These are phyloP conservation scores for Calephelis virginiensis DNA, from an alignment of 1,140 invertebrate genomes.

Conservation along the genomic window DNA sequence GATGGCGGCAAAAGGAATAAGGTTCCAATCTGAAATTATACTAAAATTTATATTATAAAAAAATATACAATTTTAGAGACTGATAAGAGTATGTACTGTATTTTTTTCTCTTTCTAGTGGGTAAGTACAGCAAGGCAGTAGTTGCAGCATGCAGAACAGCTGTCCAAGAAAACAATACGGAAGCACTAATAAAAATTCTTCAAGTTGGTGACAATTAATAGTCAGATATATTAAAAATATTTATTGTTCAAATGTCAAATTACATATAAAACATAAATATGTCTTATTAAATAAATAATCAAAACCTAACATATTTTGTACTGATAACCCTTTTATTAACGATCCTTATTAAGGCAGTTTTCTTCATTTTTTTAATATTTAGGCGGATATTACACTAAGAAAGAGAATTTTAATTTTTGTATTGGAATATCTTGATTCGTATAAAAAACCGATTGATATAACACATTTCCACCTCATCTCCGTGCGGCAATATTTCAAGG, in stretches of 20 bases:
- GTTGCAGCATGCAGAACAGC: constrained; percentile 67
- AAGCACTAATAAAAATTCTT: constrained; percentile 71
- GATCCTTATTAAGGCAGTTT: too few species aligned
- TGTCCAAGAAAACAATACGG: constrained; percentile 66
- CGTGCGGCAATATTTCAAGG: too few species aligned
- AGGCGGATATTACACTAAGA: too few species aligned
- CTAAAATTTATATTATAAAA: too few species aligned
- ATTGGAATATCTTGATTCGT: too few species aligned
- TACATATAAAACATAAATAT: not conserved
- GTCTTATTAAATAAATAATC: not conserved
- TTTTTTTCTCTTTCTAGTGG: constrained; percentile 54
- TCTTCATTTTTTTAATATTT: not conserved
- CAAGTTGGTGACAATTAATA: constrained; percentile 60
- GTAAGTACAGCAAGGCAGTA: constrained; percentile 70
- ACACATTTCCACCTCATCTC: too few species aligned
- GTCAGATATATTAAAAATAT: constrained; percentile 28
- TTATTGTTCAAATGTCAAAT: not conserved
- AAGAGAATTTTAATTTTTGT: too few species aligned
- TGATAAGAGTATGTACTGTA: not conserved
- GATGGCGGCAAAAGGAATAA: too few species aligned
- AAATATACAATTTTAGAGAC: not conserved
- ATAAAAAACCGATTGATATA: too few species aligned
- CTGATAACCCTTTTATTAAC: not conserved
- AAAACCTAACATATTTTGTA: not conserved
- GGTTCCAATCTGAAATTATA: too few species aligned